Conservation (phyloP, 2,113 vertebrate species). For the Octodon degus region DNA sequence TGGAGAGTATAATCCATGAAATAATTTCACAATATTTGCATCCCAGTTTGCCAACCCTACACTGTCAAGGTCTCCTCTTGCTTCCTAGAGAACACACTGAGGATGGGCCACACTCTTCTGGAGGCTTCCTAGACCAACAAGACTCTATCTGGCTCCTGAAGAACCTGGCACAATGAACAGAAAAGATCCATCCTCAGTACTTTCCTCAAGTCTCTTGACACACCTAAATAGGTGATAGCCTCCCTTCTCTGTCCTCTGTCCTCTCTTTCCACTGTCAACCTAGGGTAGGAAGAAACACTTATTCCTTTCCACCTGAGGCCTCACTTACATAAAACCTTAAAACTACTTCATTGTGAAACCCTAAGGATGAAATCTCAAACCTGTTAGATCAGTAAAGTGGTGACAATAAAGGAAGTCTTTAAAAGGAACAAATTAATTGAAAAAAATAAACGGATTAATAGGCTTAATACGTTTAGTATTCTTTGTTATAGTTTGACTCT, state of each 20-base stretch:
- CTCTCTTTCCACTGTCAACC: not conserved
- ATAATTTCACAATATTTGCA: not conserved
- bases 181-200: not conserved
- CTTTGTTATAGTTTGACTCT: not conserved
- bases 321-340: not conserved
- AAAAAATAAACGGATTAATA: not conserved
- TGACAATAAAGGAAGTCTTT: not conserved
- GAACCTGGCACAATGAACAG: not conserved
- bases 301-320: not conserved
- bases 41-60: fast-evolving
- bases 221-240: too few species aligned
- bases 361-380: not conserved
- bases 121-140: not conserved
- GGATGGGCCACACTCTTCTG: not conserved
- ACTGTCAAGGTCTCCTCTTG: not conserved
- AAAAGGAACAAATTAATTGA: not conserved
- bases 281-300: not conserved
- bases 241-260: too few species aligned
- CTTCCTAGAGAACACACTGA: not conserved
- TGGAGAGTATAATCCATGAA: not conserved
- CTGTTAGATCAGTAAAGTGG: not conserved
- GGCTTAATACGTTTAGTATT: not conserved
- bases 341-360: not conserved
- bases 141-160: not conserved
- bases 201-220: not conserved